A percentile compares a stretch with the other conserved stretches of the same genome.
Conservation (phyloP, 2,113 vertebrate genomes). For the Istiophorus platypterus region DNA sequence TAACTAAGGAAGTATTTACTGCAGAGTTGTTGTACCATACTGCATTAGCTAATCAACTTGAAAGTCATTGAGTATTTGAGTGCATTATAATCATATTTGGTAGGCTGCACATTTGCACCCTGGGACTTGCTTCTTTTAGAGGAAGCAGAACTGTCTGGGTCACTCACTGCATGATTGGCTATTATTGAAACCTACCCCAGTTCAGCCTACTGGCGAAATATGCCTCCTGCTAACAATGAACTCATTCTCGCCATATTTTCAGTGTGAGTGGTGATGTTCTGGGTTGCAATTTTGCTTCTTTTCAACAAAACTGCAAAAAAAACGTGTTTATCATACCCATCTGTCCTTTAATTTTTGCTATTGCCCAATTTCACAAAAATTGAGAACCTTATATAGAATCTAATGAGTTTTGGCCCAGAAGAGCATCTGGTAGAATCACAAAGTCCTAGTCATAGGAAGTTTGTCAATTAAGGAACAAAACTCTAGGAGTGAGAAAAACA, state of each 20-base stretch:
- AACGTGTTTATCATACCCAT: not conserved
- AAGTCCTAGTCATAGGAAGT: not conserved
- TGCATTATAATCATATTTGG: slow-evolving; percentile 26
- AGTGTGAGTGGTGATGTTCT: not conserved
- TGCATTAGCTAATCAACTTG: slow-evolving; percentile 36
- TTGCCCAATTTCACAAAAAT: not conserved
- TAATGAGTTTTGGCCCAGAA: not conserved
- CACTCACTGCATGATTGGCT: not conserved
- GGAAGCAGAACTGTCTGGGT: not conserved
- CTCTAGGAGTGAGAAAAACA: slow-evolving; percentile 31
- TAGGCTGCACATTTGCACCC: not conserved
- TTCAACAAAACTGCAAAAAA: not conserved
- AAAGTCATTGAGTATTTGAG: slow-evolving; percentile 9
- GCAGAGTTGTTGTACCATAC: not conserved
- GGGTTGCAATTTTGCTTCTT: too few species aligned
- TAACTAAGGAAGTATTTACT: not conserved
- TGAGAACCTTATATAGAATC: not conserved
- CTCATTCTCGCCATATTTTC: not conserved
- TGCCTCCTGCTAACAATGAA: not conserved
- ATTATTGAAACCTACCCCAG: slow-evolving; percentile 8
- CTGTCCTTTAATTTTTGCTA: not conserved
- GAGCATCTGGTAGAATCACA: not conserved
- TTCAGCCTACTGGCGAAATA: not conserved
- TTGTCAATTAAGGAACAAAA: slow-evolving; percentile 39
- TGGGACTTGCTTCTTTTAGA: not conserved